Evolutionary conservation across 2,797 vertebrate species (phyloP), one percentile per base, ranked within the genome.

Genomic region (Octomys mimax): DNA sequence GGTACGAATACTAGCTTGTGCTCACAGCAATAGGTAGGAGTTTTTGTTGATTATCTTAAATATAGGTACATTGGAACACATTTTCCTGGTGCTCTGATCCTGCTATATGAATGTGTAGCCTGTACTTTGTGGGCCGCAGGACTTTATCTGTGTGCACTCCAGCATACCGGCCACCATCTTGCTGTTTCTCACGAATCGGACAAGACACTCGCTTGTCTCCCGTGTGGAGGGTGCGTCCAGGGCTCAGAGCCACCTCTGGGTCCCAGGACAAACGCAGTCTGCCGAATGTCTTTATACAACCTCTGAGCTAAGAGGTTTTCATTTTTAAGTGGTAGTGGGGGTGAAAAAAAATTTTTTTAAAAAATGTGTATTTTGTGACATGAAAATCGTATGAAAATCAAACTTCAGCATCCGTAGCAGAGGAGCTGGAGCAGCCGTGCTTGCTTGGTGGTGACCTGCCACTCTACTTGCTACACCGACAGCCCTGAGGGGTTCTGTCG

Each of bases 321-420:
- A 3, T n/a, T 93, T 71, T 59, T 75, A 95, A 77, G 18, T 61
- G 33, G 6, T 49, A 59, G 1, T 62, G 16, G 57, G 54, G 24
- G 0, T 0, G 2, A 14, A 46, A 90, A 68, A 79, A 31, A 3
- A 54, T 39, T 39, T 39, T 39, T 39, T 39, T n/a, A 31, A 89
- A 49, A 36, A 83, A 75, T 10, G 46, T 2, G 64, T 52, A 26
- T 75, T 91, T 87, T 71, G n/a, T 26, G 46, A 75, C 13, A 24
- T 84, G 39, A 95, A 89, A 81, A 95, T 66, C 31, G 54, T n/a
- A 81, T 16, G 24, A 87, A 87, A 86, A 70, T n/a, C 13, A 57
- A 81, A 36, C 70, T 18, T 94, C 33, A 73, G 39, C 13, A 10
- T 49, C 62, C 24, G 21, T 8, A 31, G 33, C 31, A 79, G n/a